phyloP scores from a whole-genome alignment of 2,888 invertebrate species.

The Rhingia rostrata region DNA sequence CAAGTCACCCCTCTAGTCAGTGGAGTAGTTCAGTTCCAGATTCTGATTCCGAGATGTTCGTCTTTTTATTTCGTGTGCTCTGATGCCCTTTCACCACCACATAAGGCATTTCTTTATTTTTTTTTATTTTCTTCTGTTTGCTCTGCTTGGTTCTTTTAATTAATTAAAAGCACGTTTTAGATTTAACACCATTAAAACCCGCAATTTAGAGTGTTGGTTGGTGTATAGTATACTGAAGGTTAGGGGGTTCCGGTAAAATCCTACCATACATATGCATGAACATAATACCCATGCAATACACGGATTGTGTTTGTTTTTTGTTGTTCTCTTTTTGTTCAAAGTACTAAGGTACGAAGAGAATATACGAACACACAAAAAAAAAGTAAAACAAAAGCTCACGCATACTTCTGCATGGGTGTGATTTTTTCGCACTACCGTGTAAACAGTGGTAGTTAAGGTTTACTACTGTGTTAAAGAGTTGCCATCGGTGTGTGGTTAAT shows the following conservation, averaged over 20 bases:
- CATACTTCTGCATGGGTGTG: constrained; percentile 63
- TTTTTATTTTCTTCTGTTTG: constrained; percentile 27
- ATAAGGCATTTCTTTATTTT: constrained; percentile 34
- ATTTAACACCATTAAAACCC: constrained; percentile 72
- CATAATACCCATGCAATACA: constrained; percentile 40
- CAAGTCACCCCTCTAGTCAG: constrained; percentile 15
- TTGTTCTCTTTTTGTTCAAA: constrained; percentile 15
- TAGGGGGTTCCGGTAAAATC: constrained; percentile 7
- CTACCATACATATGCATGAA: constrained; percentile 44
- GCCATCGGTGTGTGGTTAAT: constrained; percentile 10
- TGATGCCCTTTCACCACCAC: constrained; percentile 27
- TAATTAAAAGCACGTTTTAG: constrained; percentile 75
- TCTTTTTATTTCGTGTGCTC: constrained; percentile 28
- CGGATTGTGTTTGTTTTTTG: constrained; percentile 29
- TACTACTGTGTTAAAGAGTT: constrained; percentile 42
- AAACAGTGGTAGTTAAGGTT: constrained; percentile 54
- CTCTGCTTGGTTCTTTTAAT: constrained; percentile 62
- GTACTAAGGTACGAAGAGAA: constrained; percentile 48
- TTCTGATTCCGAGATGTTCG: constrained; percentile 50
- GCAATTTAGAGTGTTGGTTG: constrained; percentile 55
- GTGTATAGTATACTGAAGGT: background rate
- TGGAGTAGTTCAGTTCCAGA: constrained; percentile 48
- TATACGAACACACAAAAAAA: constrained; percentile 45
- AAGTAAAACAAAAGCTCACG: constrained; percentile 69
- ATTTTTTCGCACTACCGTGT: constrained; percentile 67